Base-by-base conservation (phyloP, 35 echinoderm and acorn worm genomes). In the Heliocidaris tuberculata region DNA sequence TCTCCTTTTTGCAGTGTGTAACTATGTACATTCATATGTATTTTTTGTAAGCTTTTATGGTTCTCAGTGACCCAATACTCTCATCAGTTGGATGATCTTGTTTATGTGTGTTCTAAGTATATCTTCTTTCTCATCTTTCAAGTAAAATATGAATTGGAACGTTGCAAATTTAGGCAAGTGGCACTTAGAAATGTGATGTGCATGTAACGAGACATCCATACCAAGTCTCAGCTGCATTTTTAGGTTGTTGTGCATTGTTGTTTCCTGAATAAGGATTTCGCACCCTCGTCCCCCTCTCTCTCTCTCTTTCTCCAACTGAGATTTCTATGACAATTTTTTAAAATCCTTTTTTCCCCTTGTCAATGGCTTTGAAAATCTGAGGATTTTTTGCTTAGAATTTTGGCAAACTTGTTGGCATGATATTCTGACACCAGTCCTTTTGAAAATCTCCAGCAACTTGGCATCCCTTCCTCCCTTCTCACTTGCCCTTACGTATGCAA, bases 11-110 rank as follows among this genome's bases (percentile, higher is more conserved):
- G 85, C 85, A 2, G 21, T 89, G 47, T 89, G 9, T 47, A 48
- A 47, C 19, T 89, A n/a, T 89, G 87, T 89, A 89, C 87, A 89
- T 89, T 89, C 15, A 47, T 32, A 42, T 86, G 31, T 86, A 86
- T 86, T 48, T 32, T 32, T 89, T 47, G 15, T 47, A 47, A 13
- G 31, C 87, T 47, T 29, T 89, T 89, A 47, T 89, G 35, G 35
- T 42, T 89, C 16, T 48, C 87, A 89, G 6, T 48, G 31, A 0
- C 2, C 32, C 29, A 13, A 42, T 13, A 31, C 13, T 42, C 9
- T 88, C 31, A 27, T 78, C 65, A 78, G 19, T 24, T 78, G 4
- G 8, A 78, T 8, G 65, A 78, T 56, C 10, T 56, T 86, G 85
- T 11, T 30, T 86, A 86, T 89, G 30, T 89, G 87, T 42, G 12